phyloP scores from a whole-genome alignment of 2,113 vertebrate genomes.

The Laticauda colubrina region DNA sequence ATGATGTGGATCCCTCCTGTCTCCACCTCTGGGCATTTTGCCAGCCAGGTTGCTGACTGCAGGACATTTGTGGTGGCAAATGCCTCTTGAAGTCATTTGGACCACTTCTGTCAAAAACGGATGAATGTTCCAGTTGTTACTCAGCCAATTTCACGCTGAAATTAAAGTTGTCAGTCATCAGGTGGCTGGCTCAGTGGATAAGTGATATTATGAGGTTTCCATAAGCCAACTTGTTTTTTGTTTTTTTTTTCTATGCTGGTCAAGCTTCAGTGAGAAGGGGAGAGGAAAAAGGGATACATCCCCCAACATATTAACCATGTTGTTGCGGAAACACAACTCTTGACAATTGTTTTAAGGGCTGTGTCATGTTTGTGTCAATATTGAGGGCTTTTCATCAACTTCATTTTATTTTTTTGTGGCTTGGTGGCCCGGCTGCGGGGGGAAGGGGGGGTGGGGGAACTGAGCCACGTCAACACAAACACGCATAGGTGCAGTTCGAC shows the following conservation, averaged over 20 bases:
- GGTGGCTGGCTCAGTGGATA: constrained; percentile 59
- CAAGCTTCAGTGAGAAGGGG: constrained; percentile 34
- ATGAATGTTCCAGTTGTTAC: constrained; percentile 58
- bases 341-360: background rate
- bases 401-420: constrained; percentile 6
- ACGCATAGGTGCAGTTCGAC: background rate
- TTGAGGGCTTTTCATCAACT: constrained; percentile 63
- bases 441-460: background rate
- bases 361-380: constrained; percentile 39
- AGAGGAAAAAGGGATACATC: background rate
- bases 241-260: constrained; percentile 22
- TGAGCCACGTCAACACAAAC: accelerated
- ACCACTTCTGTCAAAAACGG: constrained; percentile 52
- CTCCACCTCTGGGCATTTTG: background rate
- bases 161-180: constrained; percentile 72
- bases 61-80: constrained; percentile 51
- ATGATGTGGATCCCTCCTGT: background rate
- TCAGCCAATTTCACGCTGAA: constrained; percentile 70
- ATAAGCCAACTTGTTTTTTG: constrained; percentile 23
- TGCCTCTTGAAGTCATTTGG: constrained; percentile 27
- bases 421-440: accelerated
- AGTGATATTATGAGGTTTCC: constrained; percentile 58
- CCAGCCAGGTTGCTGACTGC: constrained; percentile 10
- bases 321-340: constrained; percentile 48
- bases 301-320: constrained; percentile 44